phyloP scores from a whole-genome alignment of 2,797 vertebrate species.

The Cuniculus paca region DNA sequence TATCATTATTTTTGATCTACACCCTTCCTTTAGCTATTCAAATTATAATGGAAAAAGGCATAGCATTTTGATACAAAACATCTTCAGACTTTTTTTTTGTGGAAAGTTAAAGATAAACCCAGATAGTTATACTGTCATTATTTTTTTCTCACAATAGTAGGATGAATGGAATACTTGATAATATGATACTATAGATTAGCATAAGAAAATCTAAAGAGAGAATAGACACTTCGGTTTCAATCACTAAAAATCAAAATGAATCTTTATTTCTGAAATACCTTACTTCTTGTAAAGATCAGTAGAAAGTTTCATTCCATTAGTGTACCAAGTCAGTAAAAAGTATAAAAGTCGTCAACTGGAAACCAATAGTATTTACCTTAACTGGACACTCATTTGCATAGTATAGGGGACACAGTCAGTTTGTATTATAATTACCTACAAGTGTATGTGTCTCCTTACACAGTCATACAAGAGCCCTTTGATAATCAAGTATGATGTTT shows the following conservation, averaged over 20 bases:
- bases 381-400: background rate
- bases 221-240: background rate
- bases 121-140: slow-evolving; percentile 11
- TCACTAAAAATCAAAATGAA: slow-evolving; percentile 24
- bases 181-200: background rate
- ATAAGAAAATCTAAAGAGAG: slow-evolving; percentile 21
- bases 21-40: background rate
- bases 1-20: background rate
- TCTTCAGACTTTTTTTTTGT: background rate
- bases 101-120: background rate
- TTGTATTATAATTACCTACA: background rate
- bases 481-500: background rate
- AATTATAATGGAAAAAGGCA: background rate
- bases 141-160: background rate
- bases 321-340: background rate
- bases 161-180: background rate
- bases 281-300: background rate
- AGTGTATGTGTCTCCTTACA: background rate
- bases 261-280: background rate
- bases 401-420: background rate
- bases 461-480: background rate
- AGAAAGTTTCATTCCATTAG: background rate
- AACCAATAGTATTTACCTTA: background rate
- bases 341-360: background rate
- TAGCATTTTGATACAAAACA: background rate